Evolutionary conservation across 2,113 vertebrate species (phyloP).

Genomic region (Bucco capensis): DNA sequence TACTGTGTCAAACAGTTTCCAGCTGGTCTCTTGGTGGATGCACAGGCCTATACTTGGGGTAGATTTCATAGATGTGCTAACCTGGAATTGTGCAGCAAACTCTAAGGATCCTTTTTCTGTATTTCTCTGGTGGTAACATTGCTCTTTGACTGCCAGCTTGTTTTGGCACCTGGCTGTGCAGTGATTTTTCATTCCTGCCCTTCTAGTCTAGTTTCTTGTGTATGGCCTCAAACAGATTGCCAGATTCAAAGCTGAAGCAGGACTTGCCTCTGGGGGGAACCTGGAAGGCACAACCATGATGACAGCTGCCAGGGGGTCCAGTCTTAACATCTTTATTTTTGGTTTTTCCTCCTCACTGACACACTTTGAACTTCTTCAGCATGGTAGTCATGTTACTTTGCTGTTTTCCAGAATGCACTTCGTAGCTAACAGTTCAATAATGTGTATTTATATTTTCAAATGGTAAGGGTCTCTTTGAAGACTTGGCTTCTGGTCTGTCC

Average conservation of each 20-base stretch:
- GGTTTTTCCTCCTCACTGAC: neutral
- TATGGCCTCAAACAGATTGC: neutral
- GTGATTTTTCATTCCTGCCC: neutral
- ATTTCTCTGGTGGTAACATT: neutral
- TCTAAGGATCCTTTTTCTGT: accelerated
- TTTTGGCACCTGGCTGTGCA: neutral
- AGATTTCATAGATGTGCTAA: neutral
- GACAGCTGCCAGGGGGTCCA: neutral
- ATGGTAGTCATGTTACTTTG: neutral
- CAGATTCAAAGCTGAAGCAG: neutral
- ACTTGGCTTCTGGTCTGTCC: neutral
- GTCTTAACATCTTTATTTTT: neutral
- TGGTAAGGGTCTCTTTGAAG: neutral
- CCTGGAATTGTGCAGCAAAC: neutral
- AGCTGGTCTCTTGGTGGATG: neutral
- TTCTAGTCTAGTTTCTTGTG: neutral
- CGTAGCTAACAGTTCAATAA: neutral
- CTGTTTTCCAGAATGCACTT: neutral
- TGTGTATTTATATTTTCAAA: neutral
- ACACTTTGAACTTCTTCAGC: neutral
- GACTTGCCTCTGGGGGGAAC: neutral
- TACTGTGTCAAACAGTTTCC: neutral
- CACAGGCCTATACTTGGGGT: accelerated
- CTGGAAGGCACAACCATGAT: neutral
- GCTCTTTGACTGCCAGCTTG: neutral